Conservation (phyloP, 2,113 vertebrate genomes). For the Pyrgilauda ruficollis region DNA sequence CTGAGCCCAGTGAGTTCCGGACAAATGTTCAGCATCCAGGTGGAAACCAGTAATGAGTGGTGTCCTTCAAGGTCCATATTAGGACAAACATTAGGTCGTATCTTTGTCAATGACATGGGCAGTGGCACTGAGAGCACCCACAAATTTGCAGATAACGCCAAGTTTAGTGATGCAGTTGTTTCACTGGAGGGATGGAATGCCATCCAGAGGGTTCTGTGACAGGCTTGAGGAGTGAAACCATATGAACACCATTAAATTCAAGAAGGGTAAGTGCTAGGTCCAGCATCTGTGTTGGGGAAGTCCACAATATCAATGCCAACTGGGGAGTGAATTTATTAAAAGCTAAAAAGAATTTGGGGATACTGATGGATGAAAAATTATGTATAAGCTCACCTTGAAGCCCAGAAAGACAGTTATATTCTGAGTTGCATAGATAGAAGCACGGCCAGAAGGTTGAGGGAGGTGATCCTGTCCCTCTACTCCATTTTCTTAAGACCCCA, state of each 20-base stretch:
- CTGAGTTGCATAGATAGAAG: not conserved
- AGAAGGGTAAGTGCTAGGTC: not conserved
- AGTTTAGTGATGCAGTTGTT: not conserved
- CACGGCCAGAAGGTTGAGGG: not conserved
- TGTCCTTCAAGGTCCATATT: not conserved
- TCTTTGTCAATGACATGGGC: not conserved
- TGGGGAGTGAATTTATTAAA: not conserved
- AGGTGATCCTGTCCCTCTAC: not conserved
- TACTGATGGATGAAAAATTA: not conserved
- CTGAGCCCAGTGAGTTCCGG: fast-evolving
- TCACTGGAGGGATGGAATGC: not conserved
- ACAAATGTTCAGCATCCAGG: not conserved
- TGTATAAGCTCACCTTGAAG: not conserved
- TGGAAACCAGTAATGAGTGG: not conserved
- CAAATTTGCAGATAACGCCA: not conserved
- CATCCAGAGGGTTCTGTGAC: not conserved
- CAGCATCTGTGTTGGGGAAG: not conserved
- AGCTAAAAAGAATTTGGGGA: not conserved
- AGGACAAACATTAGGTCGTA: not conserved
- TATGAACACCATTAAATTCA: not conserved
- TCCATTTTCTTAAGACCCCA: not conserved
- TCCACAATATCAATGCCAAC: not conserved
- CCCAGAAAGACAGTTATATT: not conserved
- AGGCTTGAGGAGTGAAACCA: not conserved
- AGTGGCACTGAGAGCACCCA: not conserved